Conservation (phyloP, 1,140 invertebrate species). For the Drosophila tropicalis region DNA sequence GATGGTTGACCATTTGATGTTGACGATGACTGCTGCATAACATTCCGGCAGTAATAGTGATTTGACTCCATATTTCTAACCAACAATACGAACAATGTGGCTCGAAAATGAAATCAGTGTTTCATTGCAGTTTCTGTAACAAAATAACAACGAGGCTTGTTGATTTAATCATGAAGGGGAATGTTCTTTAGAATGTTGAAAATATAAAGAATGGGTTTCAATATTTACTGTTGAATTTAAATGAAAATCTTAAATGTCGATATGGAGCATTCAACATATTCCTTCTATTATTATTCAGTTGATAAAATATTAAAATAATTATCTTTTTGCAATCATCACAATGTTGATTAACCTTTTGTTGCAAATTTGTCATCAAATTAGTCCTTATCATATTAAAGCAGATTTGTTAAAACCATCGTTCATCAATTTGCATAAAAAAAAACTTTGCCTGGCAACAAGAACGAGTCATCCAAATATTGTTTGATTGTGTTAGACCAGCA, state of each 20-base stretch:
- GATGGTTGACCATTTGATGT: slow-evolving; percentile 55
- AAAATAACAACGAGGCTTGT: neutral
- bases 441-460: slow-evolving; percentile 5
- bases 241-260: too few relatives aligned
- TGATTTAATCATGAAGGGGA: too few relatives aligned
- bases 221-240: too few relatives aligned
- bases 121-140: neutral
- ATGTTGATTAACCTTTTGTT: too few relatives aligned
- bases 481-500: neutral
- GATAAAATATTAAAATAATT: too few relatives aligned
- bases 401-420: neutral
- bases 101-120: neutral
- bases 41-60: slow-evolving; percentile 74
- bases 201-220: too few relatives aligned
- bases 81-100: slow-evolving; percentile 21
- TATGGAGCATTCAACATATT: too few relatives aligned
- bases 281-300: too few relatives aligned
- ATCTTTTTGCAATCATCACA: too few relatives aligned
- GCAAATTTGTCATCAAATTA: too few relatives aligned
- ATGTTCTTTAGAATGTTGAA: too few relatives aligned
- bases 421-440: neutral
- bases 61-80: slow-evolving; percentile 71
- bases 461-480: neutral
- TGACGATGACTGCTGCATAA: slow-evolving; percentile 49
- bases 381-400: neutral